Conservation (phyloP, 2,888 invertebrate genomes). For the Perithous albicinctus region DNA sequence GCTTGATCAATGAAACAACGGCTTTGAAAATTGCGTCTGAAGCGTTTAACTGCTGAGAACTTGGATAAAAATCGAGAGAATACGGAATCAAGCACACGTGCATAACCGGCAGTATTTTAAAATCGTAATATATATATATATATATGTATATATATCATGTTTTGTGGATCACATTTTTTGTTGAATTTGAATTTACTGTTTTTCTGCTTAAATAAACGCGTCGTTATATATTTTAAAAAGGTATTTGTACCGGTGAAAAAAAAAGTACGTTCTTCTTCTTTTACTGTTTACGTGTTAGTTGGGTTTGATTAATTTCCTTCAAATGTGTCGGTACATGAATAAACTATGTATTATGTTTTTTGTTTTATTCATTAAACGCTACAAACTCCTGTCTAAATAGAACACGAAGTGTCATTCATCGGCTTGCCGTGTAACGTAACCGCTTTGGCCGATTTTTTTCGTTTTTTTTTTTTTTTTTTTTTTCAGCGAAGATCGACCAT, state of each 20-base stretch:
- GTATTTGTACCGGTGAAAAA: not conserved
- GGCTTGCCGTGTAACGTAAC: no score
- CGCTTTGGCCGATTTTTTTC: no score
- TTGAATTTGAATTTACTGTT: no score
- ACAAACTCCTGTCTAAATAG: constrained; percentile 53
- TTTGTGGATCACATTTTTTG: no score
- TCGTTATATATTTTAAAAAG: not conserved
- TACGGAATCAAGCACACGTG: not conserved
- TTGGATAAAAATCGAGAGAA: not conserved
- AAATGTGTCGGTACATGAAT: constrained; percentile 36
- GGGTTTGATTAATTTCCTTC: constrained; percentile 28
- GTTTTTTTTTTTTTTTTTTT: no score
- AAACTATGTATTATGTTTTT: no score
- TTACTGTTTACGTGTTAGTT: constrained; percentile 10
- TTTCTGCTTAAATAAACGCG: not conserved
- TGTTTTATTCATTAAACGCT: constrained; percentile 58
- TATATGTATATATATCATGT: not conserved
- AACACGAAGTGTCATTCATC: constrained; percentile 56
- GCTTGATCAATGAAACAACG: not conserved
- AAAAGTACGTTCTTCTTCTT: not conserved
- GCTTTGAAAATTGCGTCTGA: not conserved
- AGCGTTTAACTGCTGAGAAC: not conserved
- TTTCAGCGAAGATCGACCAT: not conserved
- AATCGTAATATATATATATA: not conserved
- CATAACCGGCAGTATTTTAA: not conserved